phyloP scores from a whole-genome alignment of 1,140 invertebrate genomes.

The Diuraphis noxia region DNA sequence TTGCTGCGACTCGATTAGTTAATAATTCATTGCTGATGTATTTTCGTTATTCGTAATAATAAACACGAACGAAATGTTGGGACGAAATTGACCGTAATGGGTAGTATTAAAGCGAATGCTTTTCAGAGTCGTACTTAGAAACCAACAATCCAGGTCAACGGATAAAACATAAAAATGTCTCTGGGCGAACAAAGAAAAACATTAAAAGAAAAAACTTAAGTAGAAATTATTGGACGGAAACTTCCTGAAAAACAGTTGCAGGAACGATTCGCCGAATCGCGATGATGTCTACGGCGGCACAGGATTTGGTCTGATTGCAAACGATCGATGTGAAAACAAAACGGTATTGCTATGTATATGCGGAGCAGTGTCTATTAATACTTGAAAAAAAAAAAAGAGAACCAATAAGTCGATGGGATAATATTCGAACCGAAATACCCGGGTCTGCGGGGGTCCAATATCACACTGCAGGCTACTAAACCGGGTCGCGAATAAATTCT shows the following conservation, averaged over 20 bases:
- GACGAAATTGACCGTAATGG: neutral
- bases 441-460: neutral
- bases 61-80: neutral
- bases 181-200: neutral
- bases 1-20: neutral
- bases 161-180: neutral
- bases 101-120: neutral
- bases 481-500: neutral
- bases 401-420: neutral
- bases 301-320: neutral
- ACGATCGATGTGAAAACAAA: neutral
- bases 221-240: neutral
- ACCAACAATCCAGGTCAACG: neutral
- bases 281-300: neutral
- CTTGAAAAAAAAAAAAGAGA: neutral
- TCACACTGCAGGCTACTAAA: too few relatives aligned
- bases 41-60: neutral
- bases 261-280: neutral
- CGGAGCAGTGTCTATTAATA: neutral
- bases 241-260: neutral
- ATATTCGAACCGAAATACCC: neutral
- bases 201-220: neutral
- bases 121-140: neutral
- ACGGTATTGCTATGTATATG: neutral
- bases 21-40: neutral